Evolutionary conservation across 2,797 vertebrate genomes (phyloP).

Genomic region (Lacerta bilineata): DNA sequence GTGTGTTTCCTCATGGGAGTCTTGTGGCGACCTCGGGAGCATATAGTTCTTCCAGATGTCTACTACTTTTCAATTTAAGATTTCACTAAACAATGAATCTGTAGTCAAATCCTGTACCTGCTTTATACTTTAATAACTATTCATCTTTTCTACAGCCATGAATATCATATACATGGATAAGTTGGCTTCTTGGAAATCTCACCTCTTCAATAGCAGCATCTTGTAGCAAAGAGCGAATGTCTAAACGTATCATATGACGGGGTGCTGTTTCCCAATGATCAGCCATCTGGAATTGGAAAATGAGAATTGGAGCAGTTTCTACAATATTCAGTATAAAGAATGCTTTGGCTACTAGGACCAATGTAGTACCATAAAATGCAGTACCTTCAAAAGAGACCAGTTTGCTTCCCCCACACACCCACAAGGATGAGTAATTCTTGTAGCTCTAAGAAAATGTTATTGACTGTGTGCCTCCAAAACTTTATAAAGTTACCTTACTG

Average conservation of each 20-base stretch:
- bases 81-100: conserved; percentile 29
- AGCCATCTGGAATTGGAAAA: conserved; percentile 86
- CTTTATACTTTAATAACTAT: conserved; percentile 12
- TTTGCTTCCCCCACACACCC: neutral
- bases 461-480: conserved; percentile 21
- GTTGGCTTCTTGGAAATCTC: conserved; percentile 42
- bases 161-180: neutral
- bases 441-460: conserved; percentile 38
- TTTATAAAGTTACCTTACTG: conserved; percentile 85
- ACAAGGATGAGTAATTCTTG: neutral
- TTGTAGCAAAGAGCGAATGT: conserved; percentile 95
- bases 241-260: conserved; percentile 96
- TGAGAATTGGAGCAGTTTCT: conserved; percentile 45
- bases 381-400: conserved; percentile 40
- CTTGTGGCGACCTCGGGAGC: neutral
- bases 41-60: neutral
- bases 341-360: neutral
- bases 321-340: conserved; percentile 18
- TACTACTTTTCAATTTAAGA: conserved; percentile 21
- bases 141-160: neutral
- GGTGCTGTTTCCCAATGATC: conserved; percentile 95
- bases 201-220: conserved; percentile 99
- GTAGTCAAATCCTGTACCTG: neutral
- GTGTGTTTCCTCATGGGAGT: neutral
- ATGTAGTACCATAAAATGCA: neutral